These are phyloP conservation scores for Oreotragus oreotragus DNA, from an alignment of 2,113 vertebrate species.

Conservation along the genomic window DNA sequence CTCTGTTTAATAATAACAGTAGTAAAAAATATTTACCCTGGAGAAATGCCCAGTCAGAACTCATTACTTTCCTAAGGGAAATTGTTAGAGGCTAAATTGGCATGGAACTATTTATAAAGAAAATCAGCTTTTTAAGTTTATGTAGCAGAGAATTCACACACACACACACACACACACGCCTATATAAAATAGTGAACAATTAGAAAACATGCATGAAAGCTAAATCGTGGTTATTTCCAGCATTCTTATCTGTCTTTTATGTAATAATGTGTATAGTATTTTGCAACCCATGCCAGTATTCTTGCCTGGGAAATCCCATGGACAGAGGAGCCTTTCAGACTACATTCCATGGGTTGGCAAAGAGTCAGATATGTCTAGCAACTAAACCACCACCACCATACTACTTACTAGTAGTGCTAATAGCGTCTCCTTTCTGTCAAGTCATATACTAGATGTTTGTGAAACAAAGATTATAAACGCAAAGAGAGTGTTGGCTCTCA, in stretches of 20 bases:
- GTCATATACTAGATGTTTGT: not conserved
- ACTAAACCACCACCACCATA: not conserved
- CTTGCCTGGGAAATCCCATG: not conserved
- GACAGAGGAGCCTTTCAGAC: not conserved
- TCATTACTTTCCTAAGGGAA: constrained; percentile 38
- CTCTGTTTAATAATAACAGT: constrained; percentile 34
- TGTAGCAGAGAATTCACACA: not conserved
- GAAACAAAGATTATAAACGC: not conserved
- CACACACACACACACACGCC: not conserved
- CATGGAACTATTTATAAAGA: constrained; percentile 8
- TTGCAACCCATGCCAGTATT: not conserved
- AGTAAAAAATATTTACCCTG: constrained; percentile 37
- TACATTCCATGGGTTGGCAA: not conserved
- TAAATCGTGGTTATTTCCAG: not conserved
- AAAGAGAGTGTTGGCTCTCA: not conserved
- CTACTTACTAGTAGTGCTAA: not conserved
- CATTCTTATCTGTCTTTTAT: not conserved
- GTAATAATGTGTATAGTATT: not conserved
- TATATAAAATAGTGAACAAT: not conserved
- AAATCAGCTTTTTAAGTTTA: not conserved
- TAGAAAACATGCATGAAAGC: not conserved
- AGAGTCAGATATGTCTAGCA: not conserved
- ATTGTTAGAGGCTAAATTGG: constrained; percentile 7
- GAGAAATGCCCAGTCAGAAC: constrained; percentile 46
- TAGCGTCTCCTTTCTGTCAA: not conserved